Evolutionary conservation across 2,113 vertebrate genomes (phyloP).

Genomic region (Psittacara wagleri): DNA sequence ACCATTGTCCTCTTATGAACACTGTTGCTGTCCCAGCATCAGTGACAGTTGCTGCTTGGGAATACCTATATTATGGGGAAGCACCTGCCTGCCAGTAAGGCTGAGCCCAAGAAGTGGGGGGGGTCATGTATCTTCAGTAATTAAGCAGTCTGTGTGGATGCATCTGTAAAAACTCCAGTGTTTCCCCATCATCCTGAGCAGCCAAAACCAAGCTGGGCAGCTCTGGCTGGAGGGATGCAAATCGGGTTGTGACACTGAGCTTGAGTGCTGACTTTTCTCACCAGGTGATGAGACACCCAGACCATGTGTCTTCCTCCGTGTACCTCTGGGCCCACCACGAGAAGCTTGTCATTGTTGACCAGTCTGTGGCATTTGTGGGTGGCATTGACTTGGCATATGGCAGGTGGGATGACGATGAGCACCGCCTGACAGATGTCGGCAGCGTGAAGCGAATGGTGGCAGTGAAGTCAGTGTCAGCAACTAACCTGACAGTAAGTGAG

Average conservation of each 20-base stretch:
- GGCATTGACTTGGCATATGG: constrained; percentile 96
- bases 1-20: neutral
- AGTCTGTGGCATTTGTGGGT: constrained; percentile 91
- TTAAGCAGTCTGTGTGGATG: neutral
- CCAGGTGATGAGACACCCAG: constrained; percentile 96
- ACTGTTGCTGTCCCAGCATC: neutral
- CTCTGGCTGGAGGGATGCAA: neutral
- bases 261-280: neutral
- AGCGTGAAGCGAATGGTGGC: constrained; percentile 83
- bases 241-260: accelerated
- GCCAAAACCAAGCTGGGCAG: neutral
- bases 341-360: constrained; percentile 91
- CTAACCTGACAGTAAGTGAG: constrained; percentile 55
- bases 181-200: neutral
- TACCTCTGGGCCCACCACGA: constrained; percentile 98
- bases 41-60: neutral
- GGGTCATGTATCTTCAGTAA: neutral
- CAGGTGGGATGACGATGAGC: constrained; percentile 92
- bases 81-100: neutral
- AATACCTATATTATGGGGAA: accelerated
- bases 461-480: neutral
- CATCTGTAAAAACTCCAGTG: neutral
- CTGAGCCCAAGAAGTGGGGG: accelerated
- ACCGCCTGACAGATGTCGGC: constrained; percentile 91
- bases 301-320: constrained; percentile 91